A percentile compares a stretch with the other conserved stretches of the same genome.
These are phyloP conservation scores for Sebastes vulpes DNA, from an alignment of 2,797 vertebrate genomes.

Conservation along the genomic window DNA sequence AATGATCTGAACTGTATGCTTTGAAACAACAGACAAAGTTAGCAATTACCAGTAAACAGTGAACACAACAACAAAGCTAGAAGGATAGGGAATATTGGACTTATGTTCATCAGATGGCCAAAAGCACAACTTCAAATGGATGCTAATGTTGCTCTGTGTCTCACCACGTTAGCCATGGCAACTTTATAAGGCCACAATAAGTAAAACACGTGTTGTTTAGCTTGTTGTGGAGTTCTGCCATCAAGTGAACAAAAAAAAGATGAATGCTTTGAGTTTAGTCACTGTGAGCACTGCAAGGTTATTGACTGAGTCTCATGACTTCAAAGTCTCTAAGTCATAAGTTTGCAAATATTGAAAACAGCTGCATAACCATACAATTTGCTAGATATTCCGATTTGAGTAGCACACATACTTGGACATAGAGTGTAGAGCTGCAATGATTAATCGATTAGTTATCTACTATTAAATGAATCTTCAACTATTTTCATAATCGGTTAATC, in stretches of 20 bases:
- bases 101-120: not conserved
- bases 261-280: not conserved
- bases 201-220: not conserved
- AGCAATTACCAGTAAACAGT: not conserved
- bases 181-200: not conserved
- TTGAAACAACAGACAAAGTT: not conserved
- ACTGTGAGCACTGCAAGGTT: too few relatives aligned
- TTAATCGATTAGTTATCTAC: too few relatives aligned
- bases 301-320: too few relatives aligned
- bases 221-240: not conserved
- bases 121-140: not conserved
- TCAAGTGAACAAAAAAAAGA: not conserved
- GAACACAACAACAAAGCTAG: not conserved
- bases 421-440: too few relatives aligned
- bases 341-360: too few relatives aligned
- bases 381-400: too few relatives aligned
- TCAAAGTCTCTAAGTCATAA: too few relatives aligned
- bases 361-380: too few relatives aligned
- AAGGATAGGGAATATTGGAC: not conserved
- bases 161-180: not conserved
- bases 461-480: too few relatives aligned
- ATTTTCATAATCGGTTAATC: too few relatives aligned
- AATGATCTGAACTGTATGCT: not conserved
- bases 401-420: too few relatives aligned
- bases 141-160: not conserved